These are phyloP conservation scores for Cyaniris semiargus DNA, from an alignment of 2,888 invertebrate species.

Conservation along the genomic window DNA sequence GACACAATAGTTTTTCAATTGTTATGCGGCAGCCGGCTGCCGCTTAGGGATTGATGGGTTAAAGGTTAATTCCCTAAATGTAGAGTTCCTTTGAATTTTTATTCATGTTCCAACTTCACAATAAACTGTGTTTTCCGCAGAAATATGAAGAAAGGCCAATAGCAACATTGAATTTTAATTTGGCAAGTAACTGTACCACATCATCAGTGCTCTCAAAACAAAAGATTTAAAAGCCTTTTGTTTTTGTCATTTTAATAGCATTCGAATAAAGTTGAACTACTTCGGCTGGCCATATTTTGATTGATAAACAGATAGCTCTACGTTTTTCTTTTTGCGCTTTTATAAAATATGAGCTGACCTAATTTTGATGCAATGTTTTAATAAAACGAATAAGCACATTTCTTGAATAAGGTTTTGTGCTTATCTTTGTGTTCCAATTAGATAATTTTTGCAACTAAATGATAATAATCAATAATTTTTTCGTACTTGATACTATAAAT, in stretches of 20 bases:
- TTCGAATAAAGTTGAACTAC: conserved; percentile 2
- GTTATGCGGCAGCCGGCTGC: too few species aligned
- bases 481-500: not conserved
- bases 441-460: not conserved
- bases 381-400: not conserved
- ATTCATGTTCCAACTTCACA: too few species aligned
- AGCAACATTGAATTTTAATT: not conserved
- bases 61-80: not conserved
- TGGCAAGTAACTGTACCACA: not conserved
- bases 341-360: not conserved
- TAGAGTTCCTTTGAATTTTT: not conserved
- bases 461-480: not conserved
- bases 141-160: not conserved
- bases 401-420: not conserved
- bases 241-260: not conserved
- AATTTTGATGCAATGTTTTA: not conserved
- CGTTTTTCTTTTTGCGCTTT: not conserved
- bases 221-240: not conserved
- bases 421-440: not conserved
- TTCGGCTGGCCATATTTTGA: not conserved
- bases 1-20: too few species aligned
- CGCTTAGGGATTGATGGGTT: too few species aligned
- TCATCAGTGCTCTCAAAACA: not conserved
- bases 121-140: not conserved
- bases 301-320: not conserved